A percentile compares a stretch with the other conserved stretches of the same genome.
These are phyloP conservation scores for Scortum barcoo DNA, from an alignment of 2,113 vertebrate genomes.

Conservation along the genomic window DNA sequence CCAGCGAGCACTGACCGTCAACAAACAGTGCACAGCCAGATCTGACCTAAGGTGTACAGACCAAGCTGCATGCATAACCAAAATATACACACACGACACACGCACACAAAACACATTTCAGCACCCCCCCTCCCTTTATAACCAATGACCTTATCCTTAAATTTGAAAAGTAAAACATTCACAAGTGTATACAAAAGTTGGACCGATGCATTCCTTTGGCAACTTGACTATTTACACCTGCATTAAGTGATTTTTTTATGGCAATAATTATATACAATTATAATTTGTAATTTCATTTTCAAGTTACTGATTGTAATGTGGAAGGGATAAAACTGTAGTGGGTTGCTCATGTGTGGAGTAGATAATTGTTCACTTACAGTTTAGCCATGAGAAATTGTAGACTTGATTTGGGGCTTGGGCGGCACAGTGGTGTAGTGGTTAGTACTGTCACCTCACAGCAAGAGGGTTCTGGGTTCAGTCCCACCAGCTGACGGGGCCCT, in stretches of 20 bases:
- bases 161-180: conserved; percentile 7
- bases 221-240: conserved; percentile 27
- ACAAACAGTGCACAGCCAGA: conserved; percentile 24
- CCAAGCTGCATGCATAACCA: conserved; percentile 51
- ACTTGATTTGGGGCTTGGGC: not conserved
- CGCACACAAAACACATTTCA: conserved; percentile 34
- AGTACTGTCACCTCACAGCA: too few species aligned
- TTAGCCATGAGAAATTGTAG: not conserved
- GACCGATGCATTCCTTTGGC: conserved; percentile 45
- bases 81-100: conserved; percentile 32
- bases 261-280: not conserved
- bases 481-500: too few species aligned
- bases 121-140: not conserved
- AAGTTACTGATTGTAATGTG: not conserved
- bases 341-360: not conserved
- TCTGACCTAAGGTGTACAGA: conserved; percentile 26
- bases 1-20: not conserved
- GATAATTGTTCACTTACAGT: not conserved
- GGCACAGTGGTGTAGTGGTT: too few species aligned
- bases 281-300: too few species aligned
- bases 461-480: too few species aligned
- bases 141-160: not conserved
- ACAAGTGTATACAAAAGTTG: conserved; percentile 16
- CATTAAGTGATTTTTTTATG: not conserved
- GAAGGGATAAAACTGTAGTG: not conserved